Percentiles rank a stretch among this genome's conserved stretches.
Conservation (phyloP, 2,113 vertebrate genomes). For the Octodon degus region DNA sequence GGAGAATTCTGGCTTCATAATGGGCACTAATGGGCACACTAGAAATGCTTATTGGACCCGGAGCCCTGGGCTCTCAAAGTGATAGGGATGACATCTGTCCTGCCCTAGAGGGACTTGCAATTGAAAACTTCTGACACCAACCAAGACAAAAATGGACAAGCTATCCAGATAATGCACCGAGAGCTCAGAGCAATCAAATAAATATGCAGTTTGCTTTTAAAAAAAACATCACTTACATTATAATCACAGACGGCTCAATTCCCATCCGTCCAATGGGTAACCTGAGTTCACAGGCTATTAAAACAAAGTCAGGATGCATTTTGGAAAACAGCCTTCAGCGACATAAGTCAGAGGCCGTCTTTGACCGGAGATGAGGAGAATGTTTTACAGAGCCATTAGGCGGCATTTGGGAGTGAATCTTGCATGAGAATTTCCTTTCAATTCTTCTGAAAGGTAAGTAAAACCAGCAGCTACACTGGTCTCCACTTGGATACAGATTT, state of each 20-base stretch:
- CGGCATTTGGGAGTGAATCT: slow-evolving; percentile 34
- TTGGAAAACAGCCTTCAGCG: slow-evolving; percentile 8
- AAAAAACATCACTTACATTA: slow-evolving; percentile 39
- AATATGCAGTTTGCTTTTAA: slow-evolving; percentile 53
- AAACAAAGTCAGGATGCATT: slow-evolving; percentile 64
- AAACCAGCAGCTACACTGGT: slow-evolving; percentile 37
- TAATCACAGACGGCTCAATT: slow-evolving; percentile 57
- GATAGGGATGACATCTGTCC: slow-evolving; percentile 68
- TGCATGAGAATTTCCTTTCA: slow-evolving; percentile 59
- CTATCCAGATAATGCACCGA: slow-evolving; percentile 71
- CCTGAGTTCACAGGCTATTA: slow-evolving; percentile 44
- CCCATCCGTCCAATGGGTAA: background rate
- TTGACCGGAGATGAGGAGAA: slow-evolving; percentile 45
- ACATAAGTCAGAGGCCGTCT: slow-evolving; percentile 53
- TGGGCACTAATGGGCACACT: slow-evolving; percentile 69
- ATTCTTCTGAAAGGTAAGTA: slow-evolving; percentile 68
- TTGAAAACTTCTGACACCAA: slow-evolving; percentile 73
- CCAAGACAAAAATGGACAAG: slow-evolving; percentile 72
- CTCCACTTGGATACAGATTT: slow-evolving; percentile 64
- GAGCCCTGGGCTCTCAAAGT: slow-evolving; percentile 59
- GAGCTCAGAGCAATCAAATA: slow-evolving; percentile 61
- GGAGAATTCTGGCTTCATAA: slow-evolving; percentile 10
- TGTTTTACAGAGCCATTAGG: slow-evolving; percentile 67
- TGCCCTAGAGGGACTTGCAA: slow-evolving; percentile 54
- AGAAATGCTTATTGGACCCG: slow-evolving; percentile 46